Evolutionary conservation across 1,140 invertebrate genomes (phyloP).

Genomic region (Spodoptera litura): DNA sequence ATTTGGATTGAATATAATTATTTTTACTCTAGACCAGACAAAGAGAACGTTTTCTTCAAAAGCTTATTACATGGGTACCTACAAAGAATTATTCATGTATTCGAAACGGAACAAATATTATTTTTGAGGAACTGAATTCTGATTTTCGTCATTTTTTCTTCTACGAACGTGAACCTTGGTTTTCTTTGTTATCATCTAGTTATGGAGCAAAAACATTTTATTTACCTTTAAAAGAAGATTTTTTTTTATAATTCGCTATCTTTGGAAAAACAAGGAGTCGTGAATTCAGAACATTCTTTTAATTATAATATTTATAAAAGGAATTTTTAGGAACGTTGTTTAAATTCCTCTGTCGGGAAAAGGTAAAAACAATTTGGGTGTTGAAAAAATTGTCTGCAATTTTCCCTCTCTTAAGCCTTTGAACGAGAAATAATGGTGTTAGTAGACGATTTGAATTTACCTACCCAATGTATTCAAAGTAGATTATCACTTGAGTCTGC

Average conservation of each 20-base stretch:
- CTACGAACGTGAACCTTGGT: background rate
- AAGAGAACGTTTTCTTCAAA: conserved; percentile 18
- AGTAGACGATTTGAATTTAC: conserved; percentile 1
- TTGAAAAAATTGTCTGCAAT: background rate
- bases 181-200: background rate
- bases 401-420: background rate
- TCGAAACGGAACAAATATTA: conserved; percentile 30
- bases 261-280: too few relatives aligned
- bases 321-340: background rate
- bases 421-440: conserved; percentile 5
- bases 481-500: conserved; percentile 21
- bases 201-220: background rate
- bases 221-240: background rate
- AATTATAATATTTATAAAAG: background rate
- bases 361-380: conserved; percentile 4
- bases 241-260: background rate
- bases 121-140: conserved; percentile 28
- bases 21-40: conserved; percentile 17
- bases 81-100: conserved; percentile 42
- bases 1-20: conserved; percentile 27
- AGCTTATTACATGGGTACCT: conserved; percentile 27
- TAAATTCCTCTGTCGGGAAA: background rate
- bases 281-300: background rate
- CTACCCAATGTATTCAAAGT: background rate
- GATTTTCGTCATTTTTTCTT: background rate